phyloP scores from a whole-genome alignment of 2,888 invertebrate genomes.

The Eutolmus rufibarbis region DNA sequence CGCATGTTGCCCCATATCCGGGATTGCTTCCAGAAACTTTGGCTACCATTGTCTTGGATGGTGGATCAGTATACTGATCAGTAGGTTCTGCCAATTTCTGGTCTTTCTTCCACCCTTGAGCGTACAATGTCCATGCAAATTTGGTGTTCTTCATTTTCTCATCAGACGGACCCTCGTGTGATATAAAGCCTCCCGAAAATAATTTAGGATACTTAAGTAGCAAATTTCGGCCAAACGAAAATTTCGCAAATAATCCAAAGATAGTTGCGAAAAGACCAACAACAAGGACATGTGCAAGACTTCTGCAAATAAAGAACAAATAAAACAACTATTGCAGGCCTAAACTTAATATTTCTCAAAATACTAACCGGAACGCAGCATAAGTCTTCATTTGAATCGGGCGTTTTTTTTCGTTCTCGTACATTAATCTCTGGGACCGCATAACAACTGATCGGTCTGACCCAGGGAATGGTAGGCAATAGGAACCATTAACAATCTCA shows the following conservation, averaged over 20 bases:
- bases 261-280: conserved; percentile 68
- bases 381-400: conserved; percentile 85
- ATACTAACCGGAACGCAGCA: conserved; percentile 63
- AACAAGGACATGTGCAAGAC: conserved; percentile 63
- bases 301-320: background rate
- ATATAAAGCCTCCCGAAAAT: conserved; percentile 76
- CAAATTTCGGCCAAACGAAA: conserved; percentile 69
- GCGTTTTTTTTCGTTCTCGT: conserved; percentile 71
- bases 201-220: conserved; percentile 74
- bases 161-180: conserved; percentile 72
- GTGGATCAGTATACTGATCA: conserved; percentile 64
- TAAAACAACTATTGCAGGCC: background rate
- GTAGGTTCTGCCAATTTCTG: conserved; percentile 67
- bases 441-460: conserved; percentile 83
- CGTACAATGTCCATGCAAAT: conserved; percentile 76
- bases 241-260: conserved; percentile 70
- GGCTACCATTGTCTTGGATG: conserved; percentile 71
- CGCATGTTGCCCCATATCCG: conserved; percentile 85
- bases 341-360: background rate
- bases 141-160: conserved; percentile 68
- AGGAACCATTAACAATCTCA: conserved; percentile 62
- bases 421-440: conserved; percentile 80
- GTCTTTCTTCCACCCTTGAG: conserved; percentile 77
- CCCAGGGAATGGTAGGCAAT: conserved; percentile 82
- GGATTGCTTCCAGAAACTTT: conserved; percentile 66